A percentile compares a stretch with the other conserved stretches of the same genome.
Evolutionary conservation across 2,113 vertebrate genomes (phyloP).

Genomic region (Ovis canadensis): DNA sequence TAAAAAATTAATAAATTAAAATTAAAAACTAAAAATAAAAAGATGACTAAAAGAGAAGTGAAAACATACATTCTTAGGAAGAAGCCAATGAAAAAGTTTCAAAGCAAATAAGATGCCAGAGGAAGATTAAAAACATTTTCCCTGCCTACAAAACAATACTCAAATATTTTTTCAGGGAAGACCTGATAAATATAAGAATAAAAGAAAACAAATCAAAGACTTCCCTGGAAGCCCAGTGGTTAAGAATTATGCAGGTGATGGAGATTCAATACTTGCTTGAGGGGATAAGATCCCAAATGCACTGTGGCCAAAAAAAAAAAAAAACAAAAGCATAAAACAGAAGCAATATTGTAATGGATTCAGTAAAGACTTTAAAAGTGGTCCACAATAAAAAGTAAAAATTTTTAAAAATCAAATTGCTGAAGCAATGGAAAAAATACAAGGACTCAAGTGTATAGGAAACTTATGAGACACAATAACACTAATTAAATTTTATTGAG

Average conservation of each 20-base stretch:
- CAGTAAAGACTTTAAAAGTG: not conserved
- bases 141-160: not conserved
- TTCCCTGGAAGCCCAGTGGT: not conserved
- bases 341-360: not conserved
- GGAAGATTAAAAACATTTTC: not conserved
- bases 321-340: not conserved
- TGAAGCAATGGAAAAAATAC: not conserved
- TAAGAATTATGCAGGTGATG: not conserved
- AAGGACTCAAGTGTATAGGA: not conserved
- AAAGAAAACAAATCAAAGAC: not conserved
- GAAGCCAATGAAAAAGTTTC: not conserved
- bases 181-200: not conserved
- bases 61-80: not conserved
- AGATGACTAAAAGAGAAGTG: not conserved
- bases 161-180: not conserved
- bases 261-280: not conserved
- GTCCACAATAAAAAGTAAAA: not conserved
- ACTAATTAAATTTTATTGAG: not conserved
- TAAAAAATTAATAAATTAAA: not conserved
- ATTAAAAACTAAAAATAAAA: not conserved
- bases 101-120: not conserved
- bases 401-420: not conserved
- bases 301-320: accelerated
- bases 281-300: not conserved
- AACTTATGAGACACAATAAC: not conserved